A percentile compares a stretch with the other conserved stretches of the same genome.
phyloP scores from a whole-genome alignment of 2,113 vertebrate species.

The Pomatorhinus ruficollis region DNA sequence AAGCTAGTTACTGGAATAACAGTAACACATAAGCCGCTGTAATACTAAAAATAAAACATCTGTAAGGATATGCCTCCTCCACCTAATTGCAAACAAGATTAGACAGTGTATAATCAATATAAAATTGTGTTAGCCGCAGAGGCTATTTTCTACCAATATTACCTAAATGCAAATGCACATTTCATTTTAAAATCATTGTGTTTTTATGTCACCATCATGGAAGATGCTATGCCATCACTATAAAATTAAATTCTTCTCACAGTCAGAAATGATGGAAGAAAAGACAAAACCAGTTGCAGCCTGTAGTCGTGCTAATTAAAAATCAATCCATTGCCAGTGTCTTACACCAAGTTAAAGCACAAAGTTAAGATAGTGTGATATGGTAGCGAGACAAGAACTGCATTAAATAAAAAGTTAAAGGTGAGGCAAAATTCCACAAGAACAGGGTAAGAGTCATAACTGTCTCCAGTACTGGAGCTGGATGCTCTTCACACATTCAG shows the following conservation, averaged over 20 bases:
- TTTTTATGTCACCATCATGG: not conserved
- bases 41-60: not conserved
- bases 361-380: not conserved
- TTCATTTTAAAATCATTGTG: not conserved
- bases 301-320: not conserved
- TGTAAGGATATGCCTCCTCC: not conserved
- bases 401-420: not conserved
- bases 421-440: not conserved
- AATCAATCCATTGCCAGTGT: not conserved
- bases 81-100: slow-evolving; percentile 1
- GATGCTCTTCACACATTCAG: not conserved
- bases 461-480: not conserved
- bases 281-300: not conserved
- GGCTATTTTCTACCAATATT: not conserved
- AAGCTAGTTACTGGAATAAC: not conserved
- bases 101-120: not conserved
- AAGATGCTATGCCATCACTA: not conserved
- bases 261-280: not conserved
- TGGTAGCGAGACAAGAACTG: not conserved
- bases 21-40: not conserved
- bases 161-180: not conserved
- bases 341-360: not conserved
- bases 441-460: not conserved
- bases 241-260: not conserved
- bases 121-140: not conserved